These are phyloP conservation scores for Aromia moschata DNA, from an alignment of 2,888 invertebrate species.

Conservation along the genomic window DNA sequence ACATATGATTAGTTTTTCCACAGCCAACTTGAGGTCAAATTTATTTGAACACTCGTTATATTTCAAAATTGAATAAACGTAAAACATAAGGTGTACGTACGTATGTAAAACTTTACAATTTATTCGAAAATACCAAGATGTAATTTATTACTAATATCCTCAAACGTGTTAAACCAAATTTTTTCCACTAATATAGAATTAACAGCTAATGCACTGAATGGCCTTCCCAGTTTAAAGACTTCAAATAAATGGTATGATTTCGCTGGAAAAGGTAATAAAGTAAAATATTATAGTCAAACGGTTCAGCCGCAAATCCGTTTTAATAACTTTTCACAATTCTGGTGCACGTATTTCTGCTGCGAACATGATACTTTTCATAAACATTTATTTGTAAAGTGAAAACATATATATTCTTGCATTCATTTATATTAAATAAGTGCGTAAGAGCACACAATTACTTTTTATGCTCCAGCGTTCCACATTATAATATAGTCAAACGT, in stretches of 20 bases:
- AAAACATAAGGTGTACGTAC: too few relatives aligned
- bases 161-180: constrained; percentile 38
- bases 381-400: constrained; percentile 33
- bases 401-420: constrained; percentile 18
- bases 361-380: constrained; percentile 44
- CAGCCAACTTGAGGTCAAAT: too few relatives aligned
- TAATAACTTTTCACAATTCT: constrained; percentile 25
- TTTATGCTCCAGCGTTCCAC: not conserved
- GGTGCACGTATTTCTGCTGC: constrained; percentile 29
- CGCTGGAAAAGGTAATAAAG: constrained; percentile 40
- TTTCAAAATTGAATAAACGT: too few relatives aligned
- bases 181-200: constrained; percentile 39
- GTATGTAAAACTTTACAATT: too few relatives aligned
- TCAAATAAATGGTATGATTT: constrained; percentile 39
- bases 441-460: not conserved
- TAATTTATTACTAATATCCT: constrained; percentile 6
- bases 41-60: too few relatives aligned
- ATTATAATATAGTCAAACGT: not conserved
- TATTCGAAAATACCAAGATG: not conserved
- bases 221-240: constrained; percentile 41
- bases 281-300: constrained; percentile 28
- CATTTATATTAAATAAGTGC: not conserved
- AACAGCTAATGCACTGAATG: constrained; percentile 39
- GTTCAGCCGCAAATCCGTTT: constrained; percentile 28
- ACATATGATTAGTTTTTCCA: too few relatives aligned